These are phyloP conservation scores for Lytechinus variegatus DNA, from an alignment of 35 echinoderm and acorn worm species.

Conservation along the genomic window DNA sequence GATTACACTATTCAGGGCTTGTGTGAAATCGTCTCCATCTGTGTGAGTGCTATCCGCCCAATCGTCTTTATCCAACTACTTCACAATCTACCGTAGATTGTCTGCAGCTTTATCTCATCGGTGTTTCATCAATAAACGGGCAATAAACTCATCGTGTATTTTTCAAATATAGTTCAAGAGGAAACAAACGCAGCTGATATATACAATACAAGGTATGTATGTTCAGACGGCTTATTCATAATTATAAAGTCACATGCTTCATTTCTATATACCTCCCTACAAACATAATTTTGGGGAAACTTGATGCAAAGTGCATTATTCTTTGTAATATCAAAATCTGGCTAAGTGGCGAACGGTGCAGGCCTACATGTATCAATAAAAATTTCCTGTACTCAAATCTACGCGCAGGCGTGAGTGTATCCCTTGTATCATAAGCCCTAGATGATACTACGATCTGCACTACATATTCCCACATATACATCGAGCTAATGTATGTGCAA, in stretches of 20 bases:
- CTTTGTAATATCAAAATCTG: too few species aligned
- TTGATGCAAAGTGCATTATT: background rate
- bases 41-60: background rate
- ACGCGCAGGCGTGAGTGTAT: too few species aligned
- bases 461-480: background rate
- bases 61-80: background rate
- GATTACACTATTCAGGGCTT: conserved; percentile 3
- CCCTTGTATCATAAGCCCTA: background rate
- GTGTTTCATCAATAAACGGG: background rate
- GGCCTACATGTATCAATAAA: too few species aligned
- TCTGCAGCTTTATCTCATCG: background rate
- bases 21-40: background rate
- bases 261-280: background rate
- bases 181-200: background rate
- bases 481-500: background rate
- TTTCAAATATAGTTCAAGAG: background rate
- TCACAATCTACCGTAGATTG: background rate
- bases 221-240: background rate
- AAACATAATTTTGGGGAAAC: background rate
- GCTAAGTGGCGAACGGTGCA: too few species aligned
- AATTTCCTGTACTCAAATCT: too few species aligned
- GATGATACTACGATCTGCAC: background rate
- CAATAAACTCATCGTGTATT: background rate
- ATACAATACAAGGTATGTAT: background rate
- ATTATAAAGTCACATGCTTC: background rate